phyloP scores from a whole-genome alignment of 2,113 vertebrate species.

The Elaphurus davidianus region DNA sequence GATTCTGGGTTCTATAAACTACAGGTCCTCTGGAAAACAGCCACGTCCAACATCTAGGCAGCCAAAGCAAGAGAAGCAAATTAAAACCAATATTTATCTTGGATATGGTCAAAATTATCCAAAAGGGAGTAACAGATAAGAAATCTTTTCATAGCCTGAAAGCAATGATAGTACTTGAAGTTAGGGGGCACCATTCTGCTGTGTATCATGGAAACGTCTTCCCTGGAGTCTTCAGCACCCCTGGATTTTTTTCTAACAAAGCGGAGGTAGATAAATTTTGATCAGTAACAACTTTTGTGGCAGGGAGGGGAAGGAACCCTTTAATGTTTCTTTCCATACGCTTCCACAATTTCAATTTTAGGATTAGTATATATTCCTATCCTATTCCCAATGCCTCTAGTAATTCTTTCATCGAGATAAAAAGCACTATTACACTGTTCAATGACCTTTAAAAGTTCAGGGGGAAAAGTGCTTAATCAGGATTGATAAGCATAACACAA shows the following conservation, averaged over 20 bases:
- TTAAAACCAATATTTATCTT: conserved; percentile 68
- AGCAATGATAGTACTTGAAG: conserved; percentile 49
- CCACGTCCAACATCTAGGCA: conserved; percentile 48
- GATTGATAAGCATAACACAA: background rate
- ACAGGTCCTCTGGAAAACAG: conserved; percentile 63
- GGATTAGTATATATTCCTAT: background rate
- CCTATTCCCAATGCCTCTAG: background rate
- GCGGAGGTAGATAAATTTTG: background rate
- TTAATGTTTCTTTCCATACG: conserved; percentile 4
- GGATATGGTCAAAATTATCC: conserved; percentile 51
- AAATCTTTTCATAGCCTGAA: background rate
- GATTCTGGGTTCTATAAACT: conserved; percentile 58
- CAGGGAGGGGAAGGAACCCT: background rate
- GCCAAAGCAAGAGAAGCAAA: conserved; percentile 64
- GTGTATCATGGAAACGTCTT: background rate
- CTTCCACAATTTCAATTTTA: conserved; percentile 10
- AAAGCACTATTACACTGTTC: background rate
- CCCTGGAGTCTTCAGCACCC: background rate
- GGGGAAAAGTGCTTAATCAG: background rate
- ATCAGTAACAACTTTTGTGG: background rate
- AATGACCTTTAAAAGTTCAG: background rate
- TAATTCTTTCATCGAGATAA: background rate
- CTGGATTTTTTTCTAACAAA: background rate
- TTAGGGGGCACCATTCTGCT: conserved; percentile 69
- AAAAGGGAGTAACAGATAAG: conserved; percentile 38